Percentiles rank a stretch among this genome's conserved stretches.
Conservation (phyloP, 2,797 vertebrate genomes). For the Enteromius treurensis region DNA sequence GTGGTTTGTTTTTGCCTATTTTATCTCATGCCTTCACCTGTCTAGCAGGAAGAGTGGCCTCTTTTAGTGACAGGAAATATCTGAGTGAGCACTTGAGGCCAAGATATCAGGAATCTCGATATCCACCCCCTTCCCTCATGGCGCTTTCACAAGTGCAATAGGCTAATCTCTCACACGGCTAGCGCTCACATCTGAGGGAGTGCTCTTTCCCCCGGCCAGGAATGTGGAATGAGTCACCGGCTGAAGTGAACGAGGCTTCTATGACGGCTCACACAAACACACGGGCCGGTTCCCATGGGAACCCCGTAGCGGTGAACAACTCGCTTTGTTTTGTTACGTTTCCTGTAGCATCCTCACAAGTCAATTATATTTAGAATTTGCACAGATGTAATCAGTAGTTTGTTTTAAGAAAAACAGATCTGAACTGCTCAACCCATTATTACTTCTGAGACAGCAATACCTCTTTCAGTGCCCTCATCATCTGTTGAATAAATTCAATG, state of each 20-base stretch:
- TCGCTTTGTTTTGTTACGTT: conserved; percentile 15
- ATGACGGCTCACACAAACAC: conserved; percentile 19
- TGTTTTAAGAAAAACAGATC: neutral
- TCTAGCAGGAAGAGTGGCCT: conserved; percentile 68
- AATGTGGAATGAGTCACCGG: conserved; percentile 36
- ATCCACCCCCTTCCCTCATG: conserved; percentile 65
- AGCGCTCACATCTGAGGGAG: conserved; percentile 34
- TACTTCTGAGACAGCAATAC: conserved; percentile 11
- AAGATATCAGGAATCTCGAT: conserved; percentile 71
- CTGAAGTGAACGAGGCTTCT: conserved; percentile 10
- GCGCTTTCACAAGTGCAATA: conserved; percentile 65
- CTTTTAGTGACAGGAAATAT: conserved; percentile 74
- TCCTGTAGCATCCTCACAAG: conserved; percentile 11
- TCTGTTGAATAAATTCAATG: conserved; percentile 28
- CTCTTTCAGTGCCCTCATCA: conserved; percentile 10
- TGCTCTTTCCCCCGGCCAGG: conserved; percentile 7
- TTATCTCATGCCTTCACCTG: conserved; percentile 19
- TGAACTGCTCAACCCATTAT: conserved; percentile 19
- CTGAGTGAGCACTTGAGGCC: conserved; percentile 66
- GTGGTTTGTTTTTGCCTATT: neutral
- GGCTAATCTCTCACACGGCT: conserved; percentile 68
- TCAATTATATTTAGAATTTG: conserved; percentile 4
- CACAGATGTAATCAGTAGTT: neutral
- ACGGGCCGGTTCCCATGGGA: conserved; percentile 31
- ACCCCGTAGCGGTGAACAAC: neutral